These are phyloP conservation scores for Eublepharis macularius DNA, from an alignment of 2,113 vertebrate genomes.

Conservation along the genomic window DNA sequence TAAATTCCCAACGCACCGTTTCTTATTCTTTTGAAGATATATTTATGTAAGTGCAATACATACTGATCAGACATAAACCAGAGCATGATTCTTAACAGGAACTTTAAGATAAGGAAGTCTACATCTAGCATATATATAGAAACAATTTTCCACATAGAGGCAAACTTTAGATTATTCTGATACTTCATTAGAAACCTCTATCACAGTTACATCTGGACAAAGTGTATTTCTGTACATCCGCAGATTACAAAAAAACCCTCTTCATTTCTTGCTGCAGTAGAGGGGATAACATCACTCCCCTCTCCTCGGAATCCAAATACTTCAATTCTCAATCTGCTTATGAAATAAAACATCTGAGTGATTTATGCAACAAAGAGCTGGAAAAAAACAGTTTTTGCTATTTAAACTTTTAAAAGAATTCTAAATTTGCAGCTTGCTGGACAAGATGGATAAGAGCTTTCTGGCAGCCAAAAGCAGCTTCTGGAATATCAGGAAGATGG, in stretches of 20 bases:
- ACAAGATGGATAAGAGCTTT: neutral
- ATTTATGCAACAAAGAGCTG: neutral
- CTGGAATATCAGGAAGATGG: neutral
- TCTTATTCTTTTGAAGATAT: conserved; percentile 14
- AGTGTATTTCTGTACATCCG: neutral
- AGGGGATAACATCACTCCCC: neutral
- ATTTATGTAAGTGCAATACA: conserved; percentile 14
- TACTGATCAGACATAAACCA: conserved; percentile 26
- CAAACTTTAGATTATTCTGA: conserved; percentile 18
- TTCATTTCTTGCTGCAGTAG: neutral
- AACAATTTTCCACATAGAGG: conserved; percentile 23
- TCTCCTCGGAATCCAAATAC: neutral
- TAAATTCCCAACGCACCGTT: neutral
- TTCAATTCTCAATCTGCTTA: neutral
- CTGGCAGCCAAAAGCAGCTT: neutral
- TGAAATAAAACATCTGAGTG: neutral
- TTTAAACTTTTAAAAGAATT: neutral
- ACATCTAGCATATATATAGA: neutral
- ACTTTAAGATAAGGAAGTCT: neutral
- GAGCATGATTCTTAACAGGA: conserved; percentile 12
- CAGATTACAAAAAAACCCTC: neutral
- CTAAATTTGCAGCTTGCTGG: neutral
- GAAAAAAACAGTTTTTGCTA: neutral
- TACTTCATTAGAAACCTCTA: neutral
- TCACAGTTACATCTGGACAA: neutral